Base-by-base conservation (phyloP, 2,113 vertebrate species). In the Edolisoma coerulescens region DNA sequence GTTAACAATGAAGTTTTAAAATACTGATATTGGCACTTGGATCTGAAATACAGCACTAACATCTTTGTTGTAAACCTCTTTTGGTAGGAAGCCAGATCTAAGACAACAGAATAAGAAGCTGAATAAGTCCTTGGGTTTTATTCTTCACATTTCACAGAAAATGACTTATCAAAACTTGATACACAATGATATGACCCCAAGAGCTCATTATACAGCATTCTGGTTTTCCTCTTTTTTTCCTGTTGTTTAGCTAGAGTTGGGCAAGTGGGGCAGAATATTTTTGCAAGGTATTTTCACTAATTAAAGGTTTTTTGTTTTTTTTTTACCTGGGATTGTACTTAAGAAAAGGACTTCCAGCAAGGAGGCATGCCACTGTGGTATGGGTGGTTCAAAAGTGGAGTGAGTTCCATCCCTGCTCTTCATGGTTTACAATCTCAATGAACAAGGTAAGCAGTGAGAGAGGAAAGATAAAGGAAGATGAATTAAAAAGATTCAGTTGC, bases 1-100 rank as follows among this genome's bases (percentile, higher is more conserved):
- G 64, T 81, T 95, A 84, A 92, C 68, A 93, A 90, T 88, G 42
- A 71, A 52, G 92, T 94, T 93, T 92, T 84, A 85, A 94, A 95
- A 93, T 50, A 17, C 60, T 60, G 90, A 67, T 90, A 71, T 50
- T 75, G 79, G 60, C 95, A 78, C 64, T 93, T 32, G 68, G 79
- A 32, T 75, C 71, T 64, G 50, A 94, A 96, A 74, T 49, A 68
- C 49, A 63, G 75, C 60, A 45, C 86, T 75, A 47, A 84, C 37
- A 49, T 70, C 87, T 90, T 80, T 71, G 76, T 49, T 54, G 64
- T 16, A 78, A 54, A 44, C 26, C 52, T 39, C 10, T 37, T 92
- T 80, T 90, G 39, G 87, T 70, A 79, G 67, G 67, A 83, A 87
- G 63, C 67, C 89, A 85, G 67, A 44, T 60, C 76, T 84, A 49